Percentiles rank a stretch among this genome's conserved stretches.
Conservation (phyloP, 2,113 vertebrate genomes). For the Tragulus kanchil region DNA sequence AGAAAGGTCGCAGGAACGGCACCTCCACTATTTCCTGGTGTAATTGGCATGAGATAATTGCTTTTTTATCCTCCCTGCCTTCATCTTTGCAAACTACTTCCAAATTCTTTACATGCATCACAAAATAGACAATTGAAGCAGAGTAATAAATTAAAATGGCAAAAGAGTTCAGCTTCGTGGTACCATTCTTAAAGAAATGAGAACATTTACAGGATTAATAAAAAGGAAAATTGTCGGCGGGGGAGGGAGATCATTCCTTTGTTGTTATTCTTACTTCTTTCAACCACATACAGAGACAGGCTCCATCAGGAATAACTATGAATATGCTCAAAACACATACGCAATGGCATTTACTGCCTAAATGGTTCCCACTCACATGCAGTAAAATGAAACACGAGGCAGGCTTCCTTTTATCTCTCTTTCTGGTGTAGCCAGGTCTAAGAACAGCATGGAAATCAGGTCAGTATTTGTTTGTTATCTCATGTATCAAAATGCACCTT, state of each 20-base stretch:
- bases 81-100: slow-evolving; percentile 57
- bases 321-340: neutral
- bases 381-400: neutral
- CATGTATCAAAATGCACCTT: neutral
- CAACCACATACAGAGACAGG: slow-evolving; percentile 61
- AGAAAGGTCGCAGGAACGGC: slow-evolving; percentile 43
- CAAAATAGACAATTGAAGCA: slow-evolving; percentile 71
- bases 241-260: slow-evolving; percentile 45
- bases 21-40: neutral
- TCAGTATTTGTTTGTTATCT: neutral
- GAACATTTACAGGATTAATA: slow-evolving; percentile 53
- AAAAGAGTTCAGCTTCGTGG: slow-evolving; percentile 53
- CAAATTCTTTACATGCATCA: slow-evolving; percentile 70
- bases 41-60: slow-evolving; percentile 65
- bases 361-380: neutral
- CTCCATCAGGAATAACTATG: slow-evolving; percentile 47
- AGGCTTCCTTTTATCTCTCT: neutral
- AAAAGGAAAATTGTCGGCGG: slow-evolving; percentile 48
- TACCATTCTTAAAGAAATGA: slow-evolving; percentile 68
- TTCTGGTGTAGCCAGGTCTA: neutral
- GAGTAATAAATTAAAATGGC: slow-evolving; percentile 73
- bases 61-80: slow-evolving; percentile 63
- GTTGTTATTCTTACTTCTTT: slow-evolving; percentile 75
- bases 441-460: neutral
- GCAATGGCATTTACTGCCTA: too few relatives aligned